Evolutionary conservation across 2,797 vertebrate genomes (phyloP).

Genomic region (Anguilla anguilla): DNA sequence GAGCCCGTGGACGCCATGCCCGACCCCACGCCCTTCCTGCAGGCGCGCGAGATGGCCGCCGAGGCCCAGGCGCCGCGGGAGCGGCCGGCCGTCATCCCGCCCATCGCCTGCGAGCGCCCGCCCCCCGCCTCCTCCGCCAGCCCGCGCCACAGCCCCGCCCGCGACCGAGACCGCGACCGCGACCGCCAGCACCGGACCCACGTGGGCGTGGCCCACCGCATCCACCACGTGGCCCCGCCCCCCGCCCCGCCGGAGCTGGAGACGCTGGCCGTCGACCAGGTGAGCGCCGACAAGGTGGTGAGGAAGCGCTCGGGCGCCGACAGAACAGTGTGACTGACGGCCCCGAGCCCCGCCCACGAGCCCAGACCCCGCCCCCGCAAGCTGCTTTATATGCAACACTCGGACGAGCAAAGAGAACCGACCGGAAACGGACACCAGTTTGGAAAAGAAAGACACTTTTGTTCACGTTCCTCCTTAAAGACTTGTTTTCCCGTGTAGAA

Average conservation of each 20-base stretch:
- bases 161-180: slow-evolving; percentile 74
- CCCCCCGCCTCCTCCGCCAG: slow-evolving; percentile 61
- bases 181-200: slow-evolving; percentile 81
- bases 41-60: slow-evolving; percentile 80
- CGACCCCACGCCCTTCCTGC: slow-evolving; percentile 91
- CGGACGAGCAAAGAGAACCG: slow-evolving; percentile 47
- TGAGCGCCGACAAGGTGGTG: slow-evolving; percentile 82
- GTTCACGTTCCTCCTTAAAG: slow-evolving; percentile 53
- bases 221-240: slow-evolving; percentile 72
- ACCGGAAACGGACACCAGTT: slow-evolving; percentile 34
- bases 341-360: slow-evolving; percentile 37
- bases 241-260: slow-evolving; percentile 78
- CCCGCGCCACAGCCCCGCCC: slow-evolving; percentile 77
- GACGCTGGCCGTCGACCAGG: slow-evolving; percentile 92
- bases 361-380: slow-evolving; percentile 59
- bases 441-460: slow-evolving; percentile 39
- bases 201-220: slow-evolving; percentile 91
- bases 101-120: slow-evolving; percentile 81
- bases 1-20: slow-evolving; percentile 94
- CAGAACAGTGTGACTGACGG: slow-evolving; percentile 90
- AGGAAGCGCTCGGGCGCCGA: slow-evolving; percentile 90
- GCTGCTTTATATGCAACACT: slow-evolving; percentile 73
- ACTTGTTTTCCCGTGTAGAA: slow-evolving; percentile 50
- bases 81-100: slow-evolving; percentile 87
- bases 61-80: slow-evolving; percentile 86